Evolutionary conservation across 1,140 invertebrate species (phyloP).

Genomic region (Drosophila trapezifrons): DNA sequence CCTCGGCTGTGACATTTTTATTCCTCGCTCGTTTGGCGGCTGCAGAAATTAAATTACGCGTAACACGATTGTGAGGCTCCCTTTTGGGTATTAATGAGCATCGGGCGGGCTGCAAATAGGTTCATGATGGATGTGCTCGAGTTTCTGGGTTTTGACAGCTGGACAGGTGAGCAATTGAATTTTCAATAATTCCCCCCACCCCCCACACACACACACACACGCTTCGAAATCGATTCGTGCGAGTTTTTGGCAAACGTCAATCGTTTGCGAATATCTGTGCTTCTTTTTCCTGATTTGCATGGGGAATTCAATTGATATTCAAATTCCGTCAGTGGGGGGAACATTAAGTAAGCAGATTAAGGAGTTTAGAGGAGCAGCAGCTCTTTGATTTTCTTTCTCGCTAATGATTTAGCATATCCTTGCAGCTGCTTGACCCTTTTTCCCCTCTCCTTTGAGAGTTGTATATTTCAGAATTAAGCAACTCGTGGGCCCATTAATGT

Average conservation of each 20-base stretch:
- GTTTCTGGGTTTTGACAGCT: slow-evolving; percentile 49
- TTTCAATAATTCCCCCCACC: slow-evolving; percentile 19
- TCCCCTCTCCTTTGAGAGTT: background rate
- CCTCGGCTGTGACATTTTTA: slow-evolving; percentile 45
- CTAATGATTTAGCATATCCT: background rate
- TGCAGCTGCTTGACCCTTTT: background rate
- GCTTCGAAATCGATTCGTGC: slow-evolving; percentile 28
- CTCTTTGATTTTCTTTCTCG: slow-evolving; percentile 3
- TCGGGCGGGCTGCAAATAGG: slow-evolving; percentile 57
- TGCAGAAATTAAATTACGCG: slow-evolving; percentile 79
- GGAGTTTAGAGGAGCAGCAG: too few relatives aligned
- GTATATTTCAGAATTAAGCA: slow-evolving; percentile 2
- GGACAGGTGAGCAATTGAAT: slow-evolving; percentile 57
- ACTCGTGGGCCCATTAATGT: slow-evolving; percentile 38
- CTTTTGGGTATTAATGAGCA: slow-evolving; percentile 79
- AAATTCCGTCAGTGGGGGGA: slow-evolving; percentile 14
- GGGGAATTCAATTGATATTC: slow-evolving; percentile 37
- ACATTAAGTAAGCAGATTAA: slow-evolving; percentile 5
- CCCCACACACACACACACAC: background rate
- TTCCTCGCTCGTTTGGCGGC: slow-evolving; percentile 44
- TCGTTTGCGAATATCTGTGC: slow-evolving; percentile 27
- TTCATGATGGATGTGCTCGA: slow-evolving; percentile 65
- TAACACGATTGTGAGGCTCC: slow-evolving; percentile 75
- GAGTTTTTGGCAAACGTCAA: slow-evolving; percentile 28
- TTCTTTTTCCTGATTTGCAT: slow-evolving; percentile 21